These are phyloP conservation scores for Anorthoa munda DNA, from an alignment of 2,888 invertebrate species.

Conservation along the genomic window DNA sequence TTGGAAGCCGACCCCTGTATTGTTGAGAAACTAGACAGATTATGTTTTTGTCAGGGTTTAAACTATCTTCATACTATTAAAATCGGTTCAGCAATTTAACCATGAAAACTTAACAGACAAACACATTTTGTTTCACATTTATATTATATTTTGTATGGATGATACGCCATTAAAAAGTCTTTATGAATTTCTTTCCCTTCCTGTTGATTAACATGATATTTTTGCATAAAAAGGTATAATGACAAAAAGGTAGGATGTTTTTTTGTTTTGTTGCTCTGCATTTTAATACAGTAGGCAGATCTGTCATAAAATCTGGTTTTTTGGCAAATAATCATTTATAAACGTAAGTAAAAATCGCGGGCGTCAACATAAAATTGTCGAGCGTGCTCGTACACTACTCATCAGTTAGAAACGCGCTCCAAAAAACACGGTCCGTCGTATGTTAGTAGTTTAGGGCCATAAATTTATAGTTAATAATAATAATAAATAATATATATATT, in stretches of 20 bases:
- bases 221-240: conserved; percentile 5
- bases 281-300: neutral
- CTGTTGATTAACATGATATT: conserved; percentile 35
- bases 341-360: too few species aligned
- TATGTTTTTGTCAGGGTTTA: neutral
- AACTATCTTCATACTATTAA: neutral
- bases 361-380: too few species aligned
- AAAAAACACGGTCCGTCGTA: too few species aligned
- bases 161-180: conserved; percentile 37
- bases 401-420: too few species aligned
- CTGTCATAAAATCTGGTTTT: too few species aligned
- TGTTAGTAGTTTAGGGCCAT: too few species aligned
- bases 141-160: conserved; percentile 5
- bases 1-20: too few species aligned
- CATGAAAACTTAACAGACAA: neutral
- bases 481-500: too few species aligned
- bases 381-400: too few species aligned
- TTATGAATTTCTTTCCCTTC: conserved; percentile 33
- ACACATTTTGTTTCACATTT: neutral
- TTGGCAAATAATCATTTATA: too few species aligned
- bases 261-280: conserved; percentile 23
- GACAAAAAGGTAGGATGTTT: neutral
- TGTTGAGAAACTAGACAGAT: too few species aligned
- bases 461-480: too few species aligned
- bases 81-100: neutral